A percentile compares a stretch with the other conserved stretches of the same genome.
Evolutionary conservation across 2,113 vertebrate species (phyloP).

Genomic region (Calyptommatus sinebrachiatus): DNA sequence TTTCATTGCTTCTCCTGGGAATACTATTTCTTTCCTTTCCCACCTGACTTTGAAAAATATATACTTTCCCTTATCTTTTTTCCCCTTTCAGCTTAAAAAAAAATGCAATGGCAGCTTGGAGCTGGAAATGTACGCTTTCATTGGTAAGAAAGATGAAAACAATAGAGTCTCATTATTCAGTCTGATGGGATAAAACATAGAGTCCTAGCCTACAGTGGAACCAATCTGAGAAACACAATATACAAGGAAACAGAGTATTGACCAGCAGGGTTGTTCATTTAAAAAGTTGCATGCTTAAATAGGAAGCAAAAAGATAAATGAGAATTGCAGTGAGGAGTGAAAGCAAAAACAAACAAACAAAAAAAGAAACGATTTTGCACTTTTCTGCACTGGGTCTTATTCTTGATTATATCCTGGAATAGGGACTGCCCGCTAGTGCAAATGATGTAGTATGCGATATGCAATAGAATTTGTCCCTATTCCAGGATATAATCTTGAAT

Average conservation of each 20-base stretch:
- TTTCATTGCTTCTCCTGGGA: constrained; percentile 59
- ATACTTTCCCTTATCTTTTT: constrained; percentile 71
- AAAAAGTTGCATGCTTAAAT: constrained; percentile 78
- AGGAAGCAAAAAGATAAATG: constrained; percentile 65
- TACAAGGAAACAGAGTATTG: constrained; percentile 72
- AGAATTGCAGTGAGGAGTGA: constrained; percentile 71
- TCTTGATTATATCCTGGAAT: too few relatives aligned
- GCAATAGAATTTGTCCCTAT: too few relatives aligned
- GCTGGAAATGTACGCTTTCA: constrained; percentile 64
- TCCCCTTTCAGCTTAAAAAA: constrained; percentile 52
- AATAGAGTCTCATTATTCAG: constrained; percentile 68
- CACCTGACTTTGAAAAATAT: constrained; percentile 65
- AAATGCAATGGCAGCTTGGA: constrained; percentile 75
- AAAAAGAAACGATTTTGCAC: constrained; percentile 69
- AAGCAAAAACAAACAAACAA: too few relatives aligned
- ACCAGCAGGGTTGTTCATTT: constrained; percentile 70
- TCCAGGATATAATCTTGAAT: too few relatives aligned
- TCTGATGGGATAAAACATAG: constrained; percentile 72
- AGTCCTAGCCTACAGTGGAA: constrained; percentile 76
- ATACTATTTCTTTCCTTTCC: constrained; percentile 63
- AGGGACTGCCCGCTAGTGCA: too few relatives aligned
- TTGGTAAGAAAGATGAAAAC: constrained; percentile 69
- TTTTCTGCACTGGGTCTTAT: constrained; percentile 40
- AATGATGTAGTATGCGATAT: too few relatives aligned
- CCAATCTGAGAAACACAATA: constrained; percentile 74